phyloP scores from a whole-genome alignment of 2,113 vertebrate genomes.

The Hucho hucho region DNA sequence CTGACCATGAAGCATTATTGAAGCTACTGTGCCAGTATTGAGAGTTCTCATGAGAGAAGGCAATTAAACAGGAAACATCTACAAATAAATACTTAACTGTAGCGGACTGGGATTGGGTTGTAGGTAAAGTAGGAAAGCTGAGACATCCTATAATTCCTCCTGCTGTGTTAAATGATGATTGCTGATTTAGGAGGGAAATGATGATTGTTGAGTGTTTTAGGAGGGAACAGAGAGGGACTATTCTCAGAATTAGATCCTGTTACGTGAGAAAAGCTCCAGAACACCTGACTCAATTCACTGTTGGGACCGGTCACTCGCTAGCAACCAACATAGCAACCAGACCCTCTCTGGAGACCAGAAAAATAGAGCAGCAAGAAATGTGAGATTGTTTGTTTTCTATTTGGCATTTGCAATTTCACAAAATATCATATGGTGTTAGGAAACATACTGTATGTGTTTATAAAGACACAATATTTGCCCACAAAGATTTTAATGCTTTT shows the following conservation, averaged over 20 bases:
- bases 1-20: no score
- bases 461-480: no score
- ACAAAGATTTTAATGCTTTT: no score
- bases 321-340: slow-evolving; percentile 42
- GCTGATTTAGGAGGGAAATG: not conserved
- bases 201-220: not conserved
- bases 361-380: not conserved
- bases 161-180: not conserved
- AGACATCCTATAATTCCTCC: not conserved
- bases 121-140: no score
- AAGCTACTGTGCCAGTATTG: no score
- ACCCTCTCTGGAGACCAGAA: slow-evolving; percentile 28
- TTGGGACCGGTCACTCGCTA: not conserved
- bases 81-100: no score
- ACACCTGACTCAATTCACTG: slow-evolving; percentile 24
- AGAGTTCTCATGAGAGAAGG: no score
- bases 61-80: not conserved
- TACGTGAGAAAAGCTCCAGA: slow-evolving; percentile 28
- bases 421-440: not conserved
- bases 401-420: slow-evolving; percentile 7
- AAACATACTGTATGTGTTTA: not conserved
- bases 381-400: slow-evolving; percentile 13
- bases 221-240: slow-evolving; percentile 26
- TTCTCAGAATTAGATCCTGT: slow-evolving; percentile 31
- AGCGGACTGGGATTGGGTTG: no score